A percentile compares a stretch with the other conserved stretches of the same genome.
phyloP scores from a whole-genome alignment of 2,888 invertebrate species.

The Epistrophella euchroma region DNA sequence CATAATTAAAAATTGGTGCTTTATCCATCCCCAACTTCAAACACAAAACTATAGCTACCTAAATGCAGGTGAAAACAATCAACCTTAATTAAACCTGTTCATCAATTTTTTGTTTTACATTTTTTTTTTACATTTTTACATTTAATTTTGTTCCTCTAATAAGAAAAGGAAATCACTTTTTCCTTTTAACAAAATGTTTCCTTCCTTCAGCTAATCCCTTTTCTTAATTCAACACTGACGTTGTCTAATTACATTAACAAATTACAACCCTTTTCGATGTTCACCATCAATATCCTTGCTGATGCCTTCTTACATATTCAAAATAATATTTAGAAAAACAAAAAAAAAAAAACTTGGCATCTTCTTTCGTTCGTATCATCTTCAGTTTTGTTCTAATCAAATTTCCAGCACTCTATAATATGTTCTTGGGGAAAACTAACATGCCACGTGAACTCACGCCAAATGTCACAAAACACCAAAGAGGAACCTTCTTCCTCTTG shows the following conservation, averaged over 20 bases:
- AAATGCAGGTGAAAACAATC: background rate
- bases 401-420: conserved; percentile 42
- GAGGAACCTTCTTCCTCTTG: conserved; percentile 7
- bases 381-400: conserved; percentile 75
- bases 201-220: conserved; percentile 6
- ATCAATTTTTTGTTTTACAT: background rate
- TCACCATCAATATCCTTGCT: conserved; percentile 44
- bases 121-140: background rate
- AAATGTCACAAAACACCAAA: conserved; percentile 66
- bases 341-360: conserved; percentile 49
- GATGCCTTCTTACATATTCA: conserved; percentile 19
- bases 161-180: background rate
- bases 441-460: conserved; percentile 72
- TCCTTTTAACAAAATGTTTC: background rate
- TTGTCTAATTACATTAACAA: conserved; percentile 69
- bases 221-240: conserved; percentile 30
- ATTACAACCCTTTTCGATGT: conserved; percentile 63
- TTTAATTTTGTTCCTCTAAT: background rate
- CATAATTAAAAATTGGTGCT: too few species aligned
- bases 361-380: conserved; percentile 53
- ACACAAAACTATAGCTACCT: too few species aligned
- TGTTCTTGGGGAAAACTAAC: conserved; percentile 62
- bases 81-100: background rate
- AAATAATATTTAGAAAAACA: background rate
- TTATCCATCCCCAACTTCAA: too few species aligned